These are phyloP conservation scores for Lymantria dispar DNA, from an alignment of 2,888 invertebrate species.

Conservation along the genomic window DNA sequence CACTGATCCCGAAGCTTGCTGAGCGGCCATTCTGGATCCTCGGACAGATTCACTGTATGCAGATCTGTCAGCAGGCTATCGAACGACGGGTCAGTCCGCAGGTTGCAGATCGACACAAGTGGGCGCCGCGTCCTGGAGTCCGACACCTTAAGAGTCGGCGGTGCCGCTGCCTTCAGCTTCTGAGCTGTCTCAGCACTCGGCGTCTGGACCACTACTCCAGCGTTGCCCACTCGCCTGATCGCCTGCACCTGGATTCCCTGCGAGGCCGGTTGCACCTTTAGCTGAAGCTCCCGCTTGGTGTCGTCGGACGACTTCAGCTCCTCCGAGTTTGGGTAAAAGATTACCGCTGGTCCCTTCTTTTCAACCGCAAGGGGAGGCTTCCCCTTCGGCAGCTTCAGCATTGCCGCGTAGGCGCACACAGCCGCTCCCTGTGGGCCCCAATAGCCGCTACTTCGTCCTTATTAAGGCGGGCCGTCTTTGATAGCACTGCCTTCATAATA, in stretches of 20 bases:
- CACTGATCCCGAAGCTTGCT: neutral
- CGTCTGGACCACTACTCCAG: slow-evolving; percentile 4
- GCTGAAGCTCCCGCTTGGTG: slow-evolving; percentile 3
- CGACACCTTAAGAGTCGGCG: neutral
- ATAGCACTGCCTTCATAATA: neutral
- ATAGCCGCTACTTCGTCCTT: neutral
- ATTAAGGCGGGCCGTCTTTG: neutral
- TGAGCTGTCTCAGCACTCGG: slow-evolving; percentile 5
- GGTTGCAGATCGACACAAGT: too few relatives aligned
- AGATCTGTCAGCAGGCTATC: too few relatives aligned
- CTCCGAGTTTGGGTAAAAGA: too few relatives aligned
- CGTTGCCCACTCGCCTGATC: neutral
- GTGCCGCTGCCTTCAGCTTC: slow-evolving; percentile 1
- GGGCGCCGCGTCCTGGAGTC: too few relatives aligned
- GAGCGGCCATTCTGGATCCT: neutral
- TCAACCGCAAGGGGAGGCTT: too few relatives aligned
- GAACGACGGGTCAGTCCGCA: too few relatives aligned
- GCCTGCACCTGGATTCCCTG: neutral
- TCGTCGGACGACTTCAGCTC: slow-evolving; percentile 5
- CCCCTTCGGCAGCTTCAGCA: neutral
- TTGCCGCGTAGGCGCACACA: neutral
- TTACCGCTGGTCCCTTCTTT: too few relatives aligned
- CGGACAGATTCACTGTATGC: neutral
- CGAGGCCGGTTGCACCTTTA: neutral
- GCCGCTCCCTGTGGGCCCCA: neutral